Evolutionary conservation across 2,113 vertebrate genomes (phyloP).

Genomic region (Pavo muticus): DNA sequence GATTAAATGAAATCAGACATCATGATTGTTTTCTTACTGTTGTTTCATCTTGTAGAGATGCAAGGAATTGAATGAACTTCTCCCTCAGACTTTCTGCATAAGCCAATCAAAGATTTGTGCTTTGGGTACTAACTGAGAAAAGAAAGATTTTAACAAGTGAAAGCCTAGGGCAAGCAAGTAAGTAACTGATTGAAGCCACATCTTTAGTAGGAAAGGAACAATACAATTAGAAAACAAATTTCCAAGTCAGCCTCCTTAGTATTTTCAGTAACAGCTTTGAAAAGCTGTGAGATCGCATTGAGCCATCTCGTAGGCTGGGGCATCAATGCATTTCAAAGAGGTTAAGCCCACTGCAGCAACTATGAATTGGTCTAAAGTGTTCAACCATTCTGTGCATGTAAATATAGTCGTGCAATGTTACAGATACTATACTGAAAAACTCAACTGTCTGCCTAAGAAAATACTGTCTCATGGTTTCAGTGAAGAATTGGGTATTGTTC

Average conservation of each 20-base stretch:
- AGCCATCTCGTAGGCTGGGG: neutral
- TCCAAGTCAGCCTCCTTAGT: neutral
- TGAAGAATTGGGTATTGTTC: neutral
- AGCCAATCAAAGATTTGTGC: accelerated
- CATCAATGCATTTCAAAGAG: neutral
- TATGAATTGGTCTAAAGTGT: neutral
- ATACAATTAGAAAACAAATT: neutral
- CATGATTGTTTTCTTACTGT: neutral
- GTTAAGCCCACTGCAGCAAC: neutral
- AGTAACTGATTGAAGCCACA: neutral
- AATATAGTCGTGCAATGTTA: neutral
- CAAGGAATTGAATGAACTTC: neutral
- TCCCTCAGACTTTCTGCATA: neutral
- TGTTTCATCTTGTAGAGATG: neutral
- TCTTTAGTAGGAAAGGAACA: neutral
- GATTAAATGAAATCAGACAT: neutral
- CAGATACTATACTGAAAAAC: neutral
- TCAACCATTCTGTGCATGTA: neutral
- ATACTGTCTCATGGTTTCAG: neutral
- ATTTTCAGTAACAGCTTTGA: neutral
- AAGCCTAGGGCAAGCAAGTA: neutral
- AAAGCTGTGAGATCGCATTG: neutral
- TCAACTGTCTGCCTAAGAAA: neutral
- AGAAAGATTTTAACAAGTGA: neutral
- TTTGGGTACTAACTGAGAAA: neutral